phyloP scores from a whole-genome alignment of 1,140 invertebrate species.

The Drosophila seguyi region DNA sequence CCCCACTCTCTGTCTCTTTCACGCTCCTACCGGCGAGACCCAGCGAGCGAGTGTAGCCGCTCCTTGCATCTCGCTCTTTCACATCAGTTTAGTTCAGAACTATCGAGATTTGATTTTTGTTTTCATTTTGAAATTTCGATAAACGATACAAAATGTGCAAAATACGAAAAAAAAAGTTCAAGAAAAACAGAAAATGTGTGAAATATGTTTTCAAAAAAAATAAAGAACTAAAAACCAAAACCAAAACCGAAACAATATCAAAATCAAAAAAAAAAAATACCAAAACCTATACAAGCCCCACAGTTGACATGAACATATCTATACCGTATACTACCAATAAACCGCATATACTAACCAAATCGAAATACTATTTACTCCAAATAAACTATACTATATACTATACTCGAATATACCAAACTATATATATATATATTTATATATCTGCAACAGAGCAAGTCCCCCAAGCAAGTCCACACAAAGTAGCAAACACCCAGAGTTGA shows the following conservation, averaged over 20 bases:
- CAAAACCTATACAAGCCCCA: constrained; percentile 36
- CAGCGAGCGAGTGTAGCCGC: constrained; percentile 9
- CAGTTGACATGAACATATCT: constrained; percentile 46
- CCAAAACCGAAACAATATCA: constrained; percentile 15
- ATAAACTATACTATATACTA: constrained; percentile 41
- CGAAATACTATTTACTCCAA: constrained; percentile 36
- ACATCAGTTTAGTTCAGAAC: constrained; percentile 35
- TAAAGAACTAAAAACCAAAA: constrained; percentile 14
- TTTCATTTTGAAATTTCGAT: constrained; percentile 64
- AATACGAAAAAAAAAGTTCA: constrained; percentile 9
- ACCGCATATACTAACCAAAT: constrained; percentile 48
- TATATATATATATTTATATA: constrained; percentile 15
- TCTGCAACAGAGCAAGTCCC: constrained; percentile 43
- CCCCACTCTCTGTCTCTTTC: constrained; percentile 21
- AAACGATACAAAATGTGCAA: constrained; percentile 34
- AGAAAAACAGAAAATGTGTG: constrained; percentile 11
- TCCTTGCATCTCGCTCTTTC: constrained; percentile 29
- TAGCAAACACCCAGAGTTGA: constrained; percentile 35
- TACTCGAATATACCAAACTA: constrained; percentile 36
- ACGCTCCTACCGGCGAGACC: constrained; percentile 26
- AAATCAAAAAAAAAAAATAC: constrained; percentile 20
- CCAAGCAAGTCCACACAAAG: constrained; percentile 22
- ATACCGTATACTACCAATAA: constrained; percentile 50
- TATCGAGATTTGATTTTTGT: constrained; percentile 51
- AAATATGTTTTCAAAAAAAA: constrained; percentile 17